These are phyloP conservation scores for Listronotus oregonensis DNA, from an alignment of 1,140 invertebrate genomes.

Conservation along the genomic window DNA sequence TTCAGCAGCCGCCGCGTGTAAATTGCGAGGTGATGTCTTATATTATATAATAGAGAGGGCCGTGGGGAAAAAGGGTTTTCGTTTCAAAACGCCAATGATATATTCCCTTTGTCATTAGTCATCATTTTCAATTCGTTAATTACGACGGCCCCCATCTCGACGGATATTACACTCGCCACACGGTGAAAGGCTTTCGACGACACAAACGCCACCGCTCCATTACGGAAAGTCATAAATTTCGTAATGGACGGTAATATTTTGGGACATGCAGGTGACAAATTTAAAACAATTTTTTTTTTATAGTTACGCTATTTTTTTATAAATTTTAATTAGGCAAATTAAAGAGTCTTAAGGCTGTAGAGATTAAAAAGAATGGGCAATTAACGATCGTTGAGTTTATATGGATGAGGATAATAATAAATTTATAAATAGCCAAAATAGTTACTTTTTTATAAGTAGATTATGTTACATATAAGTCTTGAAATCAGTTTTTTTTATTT, in stretches of 20 bases:
- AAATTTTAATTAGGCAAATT: too few species aligned
- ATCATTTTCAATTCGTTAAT: slow-evolving; percentile 46
- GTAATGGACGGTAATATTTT: slow-evolving; percentile 12
- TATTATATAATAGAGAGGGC: slow-evolving; percentile 43
- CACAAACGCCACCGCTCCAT: slow-evolving; percentile 6
- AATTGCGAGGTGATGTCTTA: slow-evolving; percentile 42
- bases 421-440: too few species aligned
- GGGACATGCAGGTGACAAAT: slow-evolving; percentile 10
- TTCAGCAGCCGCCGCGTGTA: slow-evolving; percentile 26
- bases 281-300: background rate
- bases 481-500: too few species aligned
- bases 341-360: too few species aligned
- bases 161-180: slow-evolving; percentile 21
- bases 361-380: too few species aligned
- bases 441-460: too few species aligned
- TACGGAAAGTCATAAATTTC: slow-evolving; percentile 25
- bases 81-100: slow-evolving; percentile 48
- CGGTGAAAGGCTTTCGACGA: slow-evolving; percentile 18
- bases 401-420: too few species aligned
- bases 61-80: slow-evolving; percentile 42
- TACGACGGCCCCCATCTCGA: slow-evolving; percentile 29
- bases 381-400: too few species aligned
- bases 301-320: too few species aligned
- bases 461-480: too few species aligned
- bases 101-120: slow-evolving; percentile 49